Evolutionary conservation across 2,888 invertebrate species (phyloP), one percentile per base, ranked within the genome.

Genomic region (Hemicrepidius hirtus): DNA sequence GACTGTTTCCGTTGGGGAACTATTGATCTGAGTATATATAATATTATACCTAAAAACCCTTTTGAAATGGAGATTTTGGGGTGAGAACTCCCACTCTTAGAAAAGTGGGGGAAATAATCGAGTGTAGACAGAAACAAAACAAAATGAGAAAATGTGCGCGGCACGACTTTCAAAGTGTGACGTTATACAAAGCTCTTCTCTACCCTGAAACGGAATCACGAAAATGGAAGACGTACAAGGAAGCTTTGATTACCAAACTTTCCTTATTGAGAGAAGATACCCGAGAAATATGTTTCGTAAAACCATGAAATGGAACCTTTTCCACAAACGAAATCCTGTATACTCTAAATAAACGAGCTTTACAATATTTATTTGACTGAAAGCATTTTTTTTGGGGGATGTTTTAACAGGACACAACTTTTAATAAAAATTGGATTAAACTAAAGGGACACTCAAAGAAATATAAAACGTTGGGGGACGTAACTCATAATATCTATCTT

Each of bases 31-130:
- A 71, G 80, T 82, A 82, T 83, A 32, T 32, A 82, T 82, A 82
- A 83, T 82, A 84, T 83, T 83, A 84, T 84, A 82, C 81, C 80
- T 80, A 82, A 83, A 83, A 84, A 83, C 82, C 83, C 82, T 83
- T 85, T 84, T 83, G 83, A 84, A 85, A 84, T 83, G 84, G 81
- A 84, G 84, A 85, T 85, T 85, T 83, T 74, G 80, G 82, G 81
- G 81, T 79, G 79, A 77, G 80, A 74, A 74, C 75, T 71, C 77
- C 77, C 75, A 71, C 78, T 70, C 67, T 68, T 71, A 67, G 71
- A 66, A 70, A 73, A 74, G 73, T 71, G 75, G 75, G 74, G 79
- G 78, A 78, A 80, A 82, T 81, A 80, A 82, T 81, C 81, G 80
- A 80, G 80, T 80, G 81, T 66, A 76, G 78, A 82, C 82, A 80